Base-by-base conservation (phyloP, 2,888 invertebrate species). In the Neoitamus cyanurus region DNA sequence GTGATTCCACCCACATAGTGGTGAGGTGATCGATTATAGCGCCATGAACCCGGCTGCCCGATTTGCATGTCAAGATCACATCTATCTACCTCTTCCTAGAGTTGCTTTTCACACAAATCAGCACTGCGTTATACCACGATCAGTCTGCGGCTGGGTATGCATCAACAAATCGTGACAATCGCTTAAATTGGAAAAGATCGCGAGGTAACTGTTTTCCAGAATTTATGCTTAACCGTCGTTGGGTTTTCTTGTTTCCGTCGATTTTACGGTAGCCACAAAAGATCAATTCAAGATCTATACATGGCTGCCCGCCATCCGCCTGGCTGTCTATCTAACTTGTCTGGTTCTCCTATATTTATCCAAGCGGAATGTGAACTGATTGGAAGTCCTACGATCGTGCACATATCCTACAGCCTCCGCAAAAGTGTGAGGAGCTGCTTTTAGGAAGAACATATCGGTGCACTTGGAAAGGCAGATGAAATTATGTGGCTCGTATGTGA, bases 231-330 rank as follows among this genome's bases (percentile, higher is more conserved):
- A 58, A 20, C 58, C 7, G 20, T 25, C 58, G 25, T 25, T 58
- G 25, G 1, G 2, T 15, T 58, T 58, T 58, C 20, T 58, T 58
- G 58, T 20, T 58, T 58, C 25, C 15, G n/a, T 25, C 58, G 25
- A 58, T 25, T 58, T 58, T 58, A 58, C 58, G 58, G 58, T 58
- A 58, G 58, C 58, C 20, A 25, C 25, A 20, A 58, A 58, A 58
- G 58, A 58, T 58, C 58, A 58, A 58, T 58, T 58, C 58, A 58
- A 58, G 58, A 58, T 58, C 58, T 58, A 58, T 58, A 58, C 58
- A 58, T 58, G 58, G 58, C 20, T 58, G 58, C 58, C 9, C 58
- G 25, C 9, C 58, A 58, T 58, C 58, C 58, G 58, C 20, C 25
- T 58, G 5, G 58, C 58, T 58, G 20, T 58, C 58, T 58, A 58